phyloP scores from a whole-genome alignment of 2,797 vertebrate species.

The Psittacula derbiana region DNA sequence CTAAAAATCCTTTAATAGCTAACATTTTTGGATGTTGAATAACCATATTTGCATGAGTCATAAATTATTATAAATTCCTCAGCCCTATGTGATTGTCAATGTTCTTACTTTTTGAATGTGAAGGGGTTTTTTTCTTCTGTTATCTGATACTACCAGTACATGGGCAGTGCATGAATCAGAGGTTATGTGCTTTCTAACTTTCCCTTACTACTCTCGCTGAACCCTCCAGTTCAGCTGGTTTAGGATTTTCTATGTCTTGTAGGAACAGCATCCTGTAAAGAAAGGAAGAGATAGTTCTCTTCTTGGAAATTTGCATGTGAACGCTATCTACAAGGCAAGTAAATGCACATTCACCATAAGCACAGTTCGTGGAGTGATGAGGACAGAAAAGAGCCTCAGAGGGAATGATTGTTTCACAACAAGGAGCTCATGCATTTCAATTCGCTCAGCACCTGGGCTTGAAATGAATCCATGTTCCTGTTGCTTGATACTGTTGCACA shows the following conservation, averaged over 20 bases:
- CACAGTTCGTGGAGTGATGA: slow-evolving; percentile 41
- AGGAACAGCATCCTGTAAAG: not conserved
- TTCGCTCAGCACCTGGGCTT: slow-evolving; percentile 70
- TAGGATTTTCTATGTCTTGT: not conserved
- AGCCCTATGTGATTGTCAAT: not conserved
- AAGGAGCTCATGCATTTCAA: slow-evolving; percentile 72
- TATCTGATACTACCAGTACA: not conserved
- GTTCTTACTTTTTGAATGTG: not conserved
- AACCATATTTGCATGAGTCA: not conserved
- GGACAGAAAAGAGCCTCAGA: slow-evolving; percentile 50
- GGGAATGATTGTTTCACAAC: slow-evolving; percentile 73
- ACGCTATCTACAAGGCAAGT: not conserved
- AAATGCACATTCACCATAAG: slow-evolving; percentile 34
- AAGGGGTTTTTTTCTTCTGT: not conserved
- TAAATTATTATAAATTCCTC: not conserved
- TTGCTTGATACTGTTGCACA: slow-evolving; percentile 59
- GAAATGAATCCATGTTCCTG: slow-evolving; percentile 69
- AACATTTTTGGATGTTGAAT: not conserved
- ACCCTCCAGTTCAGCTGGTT: not conserved
- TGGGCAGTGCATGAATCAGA: not conserved
- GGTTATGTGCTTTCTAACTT: not conserved
- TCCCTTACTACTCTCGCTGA: not conserved
- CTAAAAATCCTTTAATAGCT: not conserved
- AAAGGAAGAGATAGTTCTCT: not conserved
- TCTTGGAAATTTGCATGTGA: slow-evolving; percentile 33